phyloP scores from a whole-genome alignment of 2,797 vertebrate species.

The Monodelphis domestica region DNA sequence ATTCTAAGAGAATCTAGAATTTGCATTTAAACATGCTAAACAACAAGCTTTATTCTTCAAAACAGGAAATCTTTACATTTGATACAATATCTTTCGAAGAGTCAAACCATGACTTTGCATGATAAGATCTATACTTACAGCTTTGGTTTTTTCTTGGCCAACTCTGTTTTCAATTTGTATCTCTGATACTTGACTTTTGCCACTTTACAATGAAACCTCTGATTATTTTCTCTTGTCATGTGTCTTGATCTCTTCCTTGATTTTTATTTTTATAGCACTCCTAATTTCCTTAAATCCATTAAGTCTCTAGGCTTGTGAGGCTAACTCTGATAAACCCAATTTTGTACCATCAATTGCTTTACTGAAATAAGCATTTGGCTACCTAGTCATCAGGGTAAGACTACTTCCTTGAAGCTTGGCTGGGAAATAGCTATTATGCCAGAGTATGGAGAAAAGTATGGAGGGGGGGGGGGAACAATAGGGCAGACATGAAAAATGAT shows the following conservation, averaged over 20 bases:
- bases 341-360: background rate
- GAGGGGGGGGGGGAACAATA: background rate
- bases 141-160: background rate
- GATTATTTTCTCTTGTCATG: background rate
- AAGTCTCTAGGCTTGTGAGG: background rate
- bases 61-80: slow-evolving; percentile 59
- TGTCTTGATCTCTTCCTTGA: background rate
- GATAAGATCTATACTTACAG: background rate
- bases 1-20: slow-evolving; percentile 17
- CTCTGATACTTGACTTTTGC: background rate
- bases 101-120: background rate
- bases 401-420: background rate
- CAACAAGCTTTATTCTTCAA: slow-evolving; percentile 41
- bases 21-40: slow-evolving; percentile 16
- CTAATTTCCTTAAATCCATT: background rate
- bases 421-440: background rate
- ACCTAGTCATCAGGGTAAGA: background rate
- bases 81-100: slow-evolving; percentile 1
- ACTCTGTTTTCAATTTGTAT: background rate
- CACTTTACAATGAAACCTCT: background rate
- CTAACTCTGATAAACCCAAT: background rate
- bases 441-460: background rate
- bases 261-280: background rate
- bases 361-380: background rate
- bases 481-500: background rate